These are phyloP conservation scores for Actinemys pallida DNA, from an alignment of 2,113 vertebrate genomes.

Conservation along the genomic window DNA sequence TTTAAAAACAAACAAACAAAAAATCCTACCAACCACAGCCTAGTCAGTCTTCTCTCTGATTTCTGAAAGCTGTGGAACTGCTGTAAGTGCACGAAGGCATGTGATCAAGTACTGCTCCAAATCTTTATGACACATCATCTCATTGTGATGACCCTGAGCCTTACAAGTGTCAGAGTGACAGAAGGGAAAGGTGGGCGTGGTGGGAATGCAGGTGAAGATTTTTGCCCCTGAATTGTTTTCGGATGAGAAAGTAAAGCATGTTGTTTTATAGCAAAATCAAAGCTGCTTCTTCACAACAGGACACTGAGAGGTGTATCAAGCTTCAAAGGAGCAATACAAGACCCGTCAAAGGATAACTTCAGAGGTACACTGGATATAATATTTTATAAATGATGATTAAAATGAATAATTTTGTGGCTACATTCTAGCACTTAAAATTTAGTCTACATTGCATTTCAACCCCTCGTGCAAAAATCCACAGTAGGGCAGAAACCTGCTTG, in stretches of 20 bases:
- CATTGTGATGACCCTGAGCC: not conserved
- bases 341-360: not conserved
- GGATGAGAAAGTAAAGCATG: not conserved
- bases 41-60: not conserved
- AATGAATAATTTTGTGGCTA: not conserved
- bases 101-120: accelerated
- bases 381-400: not conserved
- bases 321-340: not conserved
- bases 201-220: not conserved
- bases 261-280: not conserved
- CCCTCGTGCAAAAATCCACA: not conserved
- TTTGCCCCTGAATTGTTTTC: not conserved
- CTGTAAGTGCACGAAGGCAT: not conserved
- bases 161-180: not conserved
- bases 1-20: not conserved
- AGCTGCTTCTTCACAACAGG: not conserved
- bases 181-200: not conserved
- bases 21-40: not conserved
- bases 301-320: not conserved
- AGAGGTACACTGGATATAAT: not conserved
- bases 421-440: not conserved
- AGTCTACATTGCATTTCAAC: not conserved
- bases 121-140: accelerated
- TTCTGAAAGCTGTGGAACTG: not conserved
- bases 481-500: not conserved